Percentiles rank a stretch among this genome's conserved stretches.
Evolutionary conservation across 2,797 vertebrate species (phyloP).

Genomic region (Falco berigora): DNA sequence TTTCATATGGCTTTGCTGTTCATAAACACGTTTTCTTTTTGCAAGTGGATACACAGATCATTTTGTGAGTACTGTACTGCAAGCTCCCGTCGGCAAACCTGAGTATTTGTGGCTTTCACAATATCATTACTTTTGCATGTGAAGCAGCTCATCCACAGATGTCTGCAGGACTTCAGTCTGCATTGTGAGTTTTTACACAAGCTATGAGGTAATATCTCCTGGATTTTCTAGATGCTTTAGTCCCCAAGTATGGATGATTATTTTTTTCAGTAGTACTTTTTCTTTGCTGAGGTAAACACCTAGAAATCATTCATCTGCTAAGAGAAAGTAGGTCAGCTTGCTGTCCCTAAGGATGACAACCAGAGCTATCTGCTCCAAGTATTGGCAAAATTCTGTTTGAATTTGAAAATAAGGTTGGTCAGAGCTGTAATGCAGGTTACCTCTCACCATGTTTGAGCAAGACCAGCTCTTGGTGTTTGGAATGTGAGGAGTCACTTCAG

Average conservation of each 20-base stretch:
- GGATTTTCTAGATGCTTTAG: neutral
- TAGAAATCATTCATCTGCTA: neutral
- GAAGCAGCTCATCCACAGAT: neutral
- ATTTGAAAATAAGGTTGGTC: neutral
- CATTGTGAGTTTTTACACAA: neutral
- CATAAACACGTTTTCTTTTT: neutral
- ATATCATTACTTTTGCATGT: neutral
- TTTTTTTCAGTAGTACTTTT: neutral
- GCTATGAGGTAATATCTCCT: neutral
- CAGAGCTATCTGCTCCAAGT: neutral
- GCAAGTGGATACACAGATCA: neutral
- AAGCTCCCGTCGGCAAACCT: neutral
- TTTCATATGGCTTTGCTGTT: neutral
- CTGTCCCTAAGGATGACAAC: neutral
- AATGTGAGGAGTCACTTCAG: neutral
- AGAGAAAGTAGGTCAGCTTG: neutral
- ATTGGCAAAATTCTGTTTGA: neutral
- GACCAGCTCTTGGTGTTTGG: neutral
- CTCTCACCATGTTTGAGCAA: neutral
- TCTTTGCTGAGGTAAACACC: neutral
- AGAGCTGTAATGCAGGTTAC: neutral
- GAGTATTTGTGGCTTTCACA: neutral
- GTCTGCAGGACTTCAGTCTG: neutral
- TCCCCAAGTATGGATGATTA: neutral
- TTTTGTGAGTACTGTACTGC: neutral